Conservation (phyloP, 2,113 vertebrate genomes). For the Psettodes erumei region DNA sequence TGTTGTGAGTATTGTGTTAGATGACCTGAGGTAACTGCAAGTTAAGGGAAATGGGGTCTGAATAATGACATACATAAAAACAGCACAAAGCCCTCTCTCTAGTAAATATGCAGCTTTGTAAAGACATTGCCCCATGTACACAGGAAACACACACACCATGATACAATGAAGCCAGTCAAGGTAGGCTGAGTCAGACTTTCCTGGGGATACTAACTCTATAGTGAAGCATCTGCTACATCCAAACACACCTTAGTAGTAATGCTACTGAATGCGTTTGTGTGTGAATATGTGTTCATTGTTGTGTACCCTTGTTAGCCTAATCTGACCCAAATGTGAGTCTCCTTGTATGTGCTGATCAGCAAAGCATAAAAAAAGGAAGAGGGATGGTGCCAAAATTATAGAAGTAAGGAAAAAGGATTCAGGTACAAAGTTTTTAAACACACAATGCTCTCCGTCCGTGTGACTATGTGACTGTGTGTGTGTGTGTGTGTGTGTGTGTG, state of each 20-base stretch:
- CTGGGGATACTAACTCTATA: slow-evolving; percentile 26
- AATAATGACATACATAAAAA: not conserved
- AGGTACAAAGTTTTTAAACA: slow-evolving; percentile 17
- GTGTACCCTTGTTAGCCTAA: slow-evolving; percentile 19
- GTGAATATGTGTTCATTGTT: not conserved
- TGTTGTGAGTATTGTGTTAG: not conserved
- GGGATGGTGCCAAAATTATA: slow-evolving; percentile 37
- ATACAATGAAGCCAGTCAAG: slow-evolving; percentile 32
- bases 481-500: not conserved
- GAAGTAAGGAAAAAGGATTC: slow-evolving; percentile 6
- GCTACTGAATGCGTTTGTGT: slow-evolving; percentile 17
- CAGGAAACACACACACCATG: not conserved
- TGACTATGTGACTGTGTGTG: not conserved
- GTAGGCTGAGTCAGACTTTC: slow-evolving; percentile 46
- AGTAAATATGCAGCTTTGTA: slow-evolving; percentile 4
- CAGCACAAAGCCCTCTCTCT: not conserved
- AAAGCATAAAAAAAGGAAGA: slow-evolving; percentile 24
- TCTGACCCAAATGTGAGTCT: slow-evolving; percentile 13
- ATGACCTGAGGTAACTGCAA: not conserved
- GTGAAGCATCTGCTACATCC: slow-evolving; percentile 46
- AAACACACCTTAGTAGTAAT: slow-evolving; percentile 34
- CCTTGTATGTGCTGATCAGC: slow-evolving; percentile 34
- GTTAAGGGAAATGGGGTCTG: not conserved
- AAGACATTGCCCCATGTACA: not conserved
- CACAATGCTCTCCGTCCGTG: not conserved